Evolutionary conservation across 2,797 vertebrate species (phyloP).

Genomic region (Limosa lapponica): DNA sequence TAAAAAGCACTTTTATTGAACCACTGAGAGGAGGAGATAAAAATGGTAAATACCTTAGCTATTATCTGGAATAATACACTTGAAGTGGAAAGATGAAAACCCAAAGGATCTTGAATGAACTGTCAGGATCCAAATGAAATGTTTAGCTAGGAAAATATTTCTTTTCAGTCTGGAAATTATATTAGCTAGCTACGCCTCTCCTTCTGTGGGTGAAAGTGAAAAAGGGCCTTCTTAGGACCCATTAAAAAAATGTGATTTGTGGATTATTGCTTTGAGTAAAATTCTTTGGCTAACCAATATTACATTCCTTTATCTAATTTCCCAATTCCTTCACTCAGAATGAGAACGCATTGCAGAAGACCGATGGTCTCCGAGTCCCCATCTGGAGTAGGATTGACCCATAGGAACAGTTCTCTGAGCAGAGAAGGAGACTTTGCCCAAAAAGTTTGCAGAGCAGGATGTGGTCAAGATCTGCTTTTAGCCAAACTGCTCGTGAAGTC

Average conservation of each 20-base stretch:
- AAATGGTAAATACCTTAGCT: not conserved
- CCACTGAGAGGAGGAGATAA: slow-evolving; percentile 5
- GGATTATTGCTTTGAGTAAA: not conserved
- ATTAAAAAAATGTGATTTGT: not conserved
- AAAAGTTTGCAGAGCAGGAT: not conserved
- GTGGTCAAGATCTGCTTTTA: not conserved
- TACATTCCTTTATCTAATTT: not conserved
- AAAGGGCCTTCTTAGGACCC: fast-evolving
- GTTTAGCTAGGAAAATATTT: not conserved
- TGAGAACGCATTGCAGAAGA: not conserved
- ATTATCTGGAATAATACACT: slow-evolving; percentile 1
- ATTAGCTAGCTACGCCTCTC: not conserved
- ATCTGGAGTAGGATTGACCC: not conserved
- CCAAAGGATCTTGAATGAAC: not conserved
- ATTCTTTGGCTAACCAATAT: not conserved
- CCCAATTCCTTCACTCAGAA: not conserved
- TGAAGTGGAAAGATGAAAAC: not conserved
- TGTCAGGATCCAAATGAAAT: slow-evolving; percentile 12
- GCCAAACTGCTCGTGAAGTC: not conserved
- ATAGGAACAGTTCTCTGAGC: not conserved
- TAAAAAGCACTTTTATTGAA: not conserved
- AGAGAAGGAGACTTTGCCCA: not conserved
- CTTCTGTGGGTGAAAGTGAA: not conserved
- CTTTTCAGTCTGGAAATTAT: not conserved
- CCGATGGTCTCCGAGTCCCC: not conserved